These are phyloP conservation scores for Cylloceria caligata DNA, from an alignment of 2,888 invertebrate genomes.

Conservation along the genomic window DNA sequence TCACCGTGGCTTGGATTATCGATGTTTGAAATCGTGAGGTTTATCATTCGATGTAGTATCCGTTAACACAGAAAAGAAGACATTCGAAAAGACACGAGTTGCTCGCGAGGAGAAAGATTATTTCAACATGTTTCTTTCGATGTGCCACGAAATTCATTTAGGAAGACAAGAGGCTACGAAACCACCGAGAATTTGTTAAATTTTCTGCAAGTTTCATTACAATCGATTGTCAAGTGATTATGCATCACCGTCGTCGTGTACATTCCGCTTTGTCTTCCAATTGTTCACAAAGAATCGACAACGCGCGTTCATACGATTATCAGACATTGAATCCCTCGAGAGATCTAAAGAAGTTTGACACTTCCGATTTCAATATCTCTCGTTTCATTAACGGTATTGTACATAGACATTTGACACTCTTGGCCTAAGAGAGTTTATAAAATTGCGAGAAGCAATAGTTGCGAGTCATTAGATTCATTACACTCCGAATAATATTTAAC, in stretches of 20 bases:
- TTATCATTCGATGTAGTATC: slow-evolving; percentile 34
- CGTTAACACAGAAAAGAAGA: slow-evolving; percentile 31
- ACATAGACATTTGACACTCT: slow-evolving; percentile 56
- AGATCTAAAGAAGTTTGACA: slow-evolving; percentile 8
- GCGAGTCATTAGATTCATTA: slow-evolving; percentile 20
- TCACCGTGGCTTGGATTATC: not conserved
- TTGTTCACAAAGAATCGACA: slow-evolving; percentile 65
- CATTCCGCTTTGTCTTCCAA: slow-evolving; percentile 75
- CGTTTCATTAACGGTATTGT: slow-evolving; percentile 51
- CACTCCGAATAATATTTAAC: not conserved
- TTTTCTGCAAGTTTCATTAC: slow-evolving; percentile 10
- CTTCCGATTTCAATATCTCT: slow-evolving; percentile 19
- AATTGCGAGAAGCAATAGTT: slow-evolving; percentile 3
- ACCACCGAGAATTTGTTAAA: not conserved
- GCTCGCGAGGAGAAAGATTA: slow-evolving; percentile 45
- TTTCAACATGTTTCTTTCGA: slow-evolving; percentile 34
- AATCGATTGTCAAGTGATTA: slow-evolving; percentile 28
- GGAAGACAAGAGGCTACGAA: slow-evolving; percentile 29
- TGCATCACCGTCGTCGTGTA: no score
- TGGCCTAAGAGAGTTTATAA: slow-evolving; percentile 55
- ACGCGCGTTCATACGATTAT: slow-evolving; percentile 23
- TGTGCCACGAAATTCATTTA: slow-evolving; percentile 46
- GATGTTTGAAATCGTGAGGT: slow-evolving; percentile 22
- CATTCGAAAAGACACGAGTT: slow-evolving; percentile 37
- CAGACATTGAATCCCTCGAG: slow-evolving; percentile 12